Conservation (phyloP, 2,113 vertebrate species). For the Micronisus gabar region DNA sequence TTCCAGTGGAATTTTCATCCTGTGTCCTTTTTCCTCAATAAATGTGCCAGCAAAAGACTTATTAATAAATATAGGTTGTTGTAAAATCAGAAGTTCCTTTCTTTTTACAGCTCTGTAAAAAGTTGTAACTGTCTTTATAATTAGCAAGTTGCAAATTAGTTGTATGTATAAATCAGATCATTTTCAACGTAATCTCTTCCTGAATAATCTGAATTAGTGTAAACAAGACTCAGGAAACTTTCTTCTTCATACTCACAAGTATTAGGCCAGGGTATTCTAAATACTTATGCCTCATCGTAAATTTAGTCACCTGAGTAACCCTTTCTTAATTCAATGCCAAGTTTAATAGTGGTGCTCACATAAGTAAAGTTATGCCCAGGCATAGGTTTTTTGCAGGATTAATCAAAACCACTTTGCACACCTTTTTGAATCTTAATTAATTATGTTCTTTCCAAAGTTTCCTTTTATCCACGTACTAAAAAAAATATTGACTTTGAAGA, state of each 20-base stretch:
- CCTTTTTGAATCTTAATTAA: background rate
- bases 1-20: constrained; percentile 38
- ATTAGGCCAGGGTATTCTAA: background rate
- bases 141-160: background rate
- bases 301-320: background rate
- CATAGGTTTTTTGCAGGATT: background rate
- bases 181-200: background rate
- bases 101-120: constrained; percentile 2
- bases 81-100: background rate
- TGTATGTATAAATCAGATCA: background rate
- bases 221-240: background rate
- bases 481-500: background rate
- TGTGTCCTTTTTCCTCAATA: constrained; percentile 41
- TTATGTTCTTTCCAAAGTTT: background rate
- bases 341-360: background rate
- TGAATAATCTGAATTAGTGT: background rate
- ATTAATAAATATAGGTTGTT: background rate
- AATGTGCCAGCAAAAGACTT: constrained; percentile 16
- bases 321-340: background rate
- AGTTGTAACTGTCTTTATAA: background rate
- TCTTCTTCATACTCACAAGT: background rate
- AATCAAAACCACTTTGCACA: background rate
- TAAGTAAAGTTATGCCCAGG: background rate
- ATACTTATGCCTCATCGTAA: background rate
- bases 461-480: background rate